phyloP scores from a whole-genome alignment of 2,797 vertebrate genomes.

The Urophycis tenuis region DNA sequence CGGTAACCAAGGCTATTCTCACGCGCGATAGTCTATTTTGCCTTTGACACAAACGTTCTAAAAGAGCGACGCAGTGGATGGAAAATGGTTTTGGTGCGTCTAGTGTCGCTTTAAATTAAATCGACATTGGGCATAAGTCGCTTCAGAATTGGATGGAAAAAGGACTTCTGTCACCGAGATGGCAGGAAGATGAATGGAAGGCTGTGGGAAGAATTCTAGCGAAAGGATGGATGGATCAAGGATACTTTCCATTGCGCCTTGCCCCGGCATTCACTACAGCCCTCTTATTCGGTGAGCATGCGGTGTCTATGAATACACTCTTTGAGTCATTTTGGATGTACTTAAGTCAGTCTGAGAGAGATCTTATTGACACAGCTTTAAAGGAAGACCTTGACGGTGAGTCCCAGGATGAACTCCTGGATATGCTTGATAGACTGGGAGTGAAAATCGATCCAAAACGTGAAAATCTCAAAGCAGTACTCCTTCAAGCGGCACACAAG shows the following conservation, averaged over 20 bases:
- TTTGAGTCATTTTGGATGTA: background rate
- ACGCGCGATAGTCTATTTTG: too few species aligned
- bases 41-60: too few species aligned
- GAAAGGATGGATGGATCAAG: constrained; percentile 25
- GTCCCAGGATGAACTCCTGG: background rate
- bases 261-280: background rate
- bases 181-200: constrained; percentile 41
- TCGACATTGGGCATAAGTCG: too few species aligned
- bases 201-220: constrained; percentile 26
- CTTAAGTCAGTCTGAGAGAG: background rate
- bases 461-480: background rate
- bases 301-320: background rate
- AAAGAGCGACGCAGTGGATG: too few species aligned
- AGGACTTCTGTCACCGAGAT: constrained; percentile 39
- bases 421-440: background rate
- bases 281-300: background rate
- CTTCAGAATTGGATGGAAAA: too few species aligned
- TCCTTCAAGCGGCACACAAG: background rate
- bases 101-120: too few species aligned
- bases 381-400: background rate
- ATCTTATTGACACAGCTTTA: background rate
- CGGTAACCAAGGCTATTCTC: too few species aligned
- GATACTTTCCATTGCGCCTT: background rate
- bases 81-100: too few species aligned
- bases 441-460: background rate